phyloP scores from a whole-genome alignment of 2,797 vertebrate genomes.

The Tachyglossus aculeatus region DNA sequence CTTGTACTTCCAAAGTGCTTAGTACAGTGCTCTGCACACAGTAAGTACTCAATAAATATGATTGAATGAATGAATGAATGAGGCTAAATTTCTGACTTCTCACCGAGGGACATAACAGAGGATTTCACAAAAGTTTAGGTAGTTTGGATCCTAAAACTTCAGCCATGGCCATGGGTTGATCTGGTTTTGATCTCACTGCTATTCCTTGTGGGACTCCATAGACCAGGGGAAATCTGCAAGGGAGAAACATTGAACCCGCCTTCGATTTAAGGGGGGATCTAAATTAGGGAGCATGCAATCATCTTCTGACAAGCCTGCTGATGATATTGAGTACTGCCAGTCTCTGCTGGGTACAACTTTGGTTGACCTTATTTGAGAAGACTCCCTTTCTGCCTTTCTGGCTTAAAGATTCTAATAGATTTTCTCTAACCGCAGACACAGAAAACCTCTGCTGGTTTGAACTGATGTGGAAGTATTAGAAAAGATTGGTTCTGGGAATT shows the following conservation, averaged over 20 bases:
- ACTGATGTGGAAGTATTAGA: conserved; percentile 69
- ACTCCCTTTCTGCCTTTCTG: conserved; percentile 55
- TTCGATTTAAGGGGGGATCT: not conserved
- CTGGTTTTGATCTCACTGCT: no score
- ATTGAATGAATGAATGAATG: no score
- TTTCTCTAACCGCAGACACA: conserved; percentile 68
- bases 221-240: not conserved
- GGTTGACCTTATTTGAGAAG: conserved; percentile 50
- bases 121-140: no score
- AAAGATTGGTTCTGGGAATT: conserved; percentile 67
- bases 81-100: no score
- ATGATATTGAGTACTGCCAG: conserved; percentile 35
- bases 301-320: conserved; percentile 43
- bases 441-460: conserved; percentile 68
- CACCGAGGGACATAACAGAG: no score
- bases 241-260: not conserved
- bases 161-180: no score
- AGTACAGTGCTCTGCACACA: no score
- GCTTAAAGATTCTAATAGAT: conserved; percentile 67
- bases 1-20: no score
- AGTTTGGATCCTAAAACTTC: no score
- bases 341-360: conserved; percentile 56
- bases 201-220: no score
- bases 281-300: conserved; percentile 31
- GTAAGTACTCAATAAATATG: no score